These are phyloP conservation scores for Syngnathus rostellatus DNA, from an alignment of 2,797 vertebrate species.

Conservation along the genomic window DNA sequence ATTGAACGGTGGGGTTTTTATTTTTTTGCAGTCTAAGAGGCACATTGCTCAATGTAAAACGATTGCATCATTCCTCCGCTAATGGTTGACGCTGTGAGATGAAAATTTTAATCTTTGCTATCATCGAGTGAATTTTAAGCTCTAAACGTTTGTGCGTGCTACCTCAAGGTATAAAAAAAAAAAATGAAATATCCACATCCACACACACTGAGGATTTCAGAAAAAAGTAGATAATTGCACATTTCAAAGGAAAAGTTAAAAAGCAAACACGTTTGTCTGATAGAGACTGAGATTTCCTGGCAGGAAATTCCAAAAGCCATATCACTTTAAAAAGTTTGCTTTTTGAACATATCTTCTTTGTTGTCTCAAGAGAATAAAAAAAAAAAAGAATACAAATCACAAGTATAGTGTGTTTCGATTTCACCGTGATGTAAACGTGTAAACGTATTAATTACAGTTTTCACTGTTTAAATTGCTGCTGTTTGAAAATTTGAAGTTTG, in stretches of 20 bases:
- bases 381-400: background rate
- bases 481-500: background rate
- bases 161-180: no score
- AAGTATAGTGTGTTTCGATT: background rate
- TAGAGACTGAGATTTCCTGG: no score
- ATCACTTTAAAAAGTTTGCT: no score
- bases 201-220: no score
- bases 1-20: background rate
- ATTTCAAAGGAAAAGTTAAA: background rate
- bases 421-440: background rate
- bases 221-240: no score
- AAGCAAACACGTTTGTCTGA: background rate
- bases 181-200: no score
- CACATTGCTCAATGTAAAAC: background rate
- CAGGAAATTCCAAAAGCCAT: no score
- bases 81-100: background rate
- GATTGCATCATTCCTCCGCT: background rate
- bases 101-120: background rate
- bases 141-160: background rate
- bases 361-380: no score
- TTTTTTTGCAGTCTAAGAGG: background rate
- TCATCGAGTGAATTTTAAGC: background rate
- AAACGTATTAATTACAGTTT: background rate
- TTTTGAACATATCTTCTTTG: no score
- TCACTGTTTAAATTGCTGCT: background rate